Evolutionary conservation across 1,140 invertebrate genomes (phyloP), one percentile per base, ranked within the genome.

Genomic region (Coelopa frigida): DNA sequence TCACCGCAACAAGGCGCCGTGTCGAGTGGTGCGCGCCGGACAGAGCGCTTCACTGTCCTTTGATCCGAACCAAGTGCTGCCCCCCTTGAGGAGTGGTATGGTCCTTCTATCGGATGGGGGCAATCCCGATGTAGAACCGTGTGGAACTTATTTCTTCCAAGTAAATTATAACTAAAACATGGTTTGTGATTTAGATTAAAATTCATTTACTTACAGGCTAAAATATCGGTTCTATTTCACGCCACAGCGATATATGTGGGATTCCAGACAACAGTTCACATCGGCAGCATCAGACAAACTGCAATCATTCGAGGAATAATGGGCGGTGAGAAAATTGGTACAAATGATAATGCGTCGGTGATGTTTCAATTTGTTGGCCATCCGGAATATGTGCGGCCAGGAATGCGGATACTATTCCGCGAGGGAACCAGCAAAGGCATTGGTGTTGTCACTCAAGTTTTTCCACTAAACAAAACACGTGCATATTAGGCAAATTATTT

Each of bases 251-350:
- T 97, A 49, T 84, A 81, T 50, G 79, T 79, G 5, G 92, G 92
- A 14, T 96, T 94, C 72, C 91, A 97, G 76, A 86, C 89, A 20
- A 95, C 92, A 0, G 83, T 98, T 3, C 90, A 97, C 61, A 87
- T 97, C 47, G 93, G 91, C 2, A 97, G 93, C 62, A 87, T 98
- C 12, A 73, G 92, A 8, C 95, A 98, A 72, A 97, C 93, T 0
- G 93, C 89, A 15, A 83, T 95, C 17, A 82, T 94, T 18, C 81
- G 75, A 51, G 76, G 75, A 40, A 72, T 60, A 10, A 69, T 67
- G 60, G 67, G 59, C 3, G 53, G 61, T 14, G 64, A 60, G 41
- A 69, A 68, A 24, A 58, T 78, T 11, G 66, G 73, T 10, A 91
- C 89, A 0, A 90, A 93, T 60, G 87, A 94, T 53, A 81, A 78